Percentiles rank a stretch among this genome's conserved stretches.
These are phyloP conservation scores for Orchestia grillus DNA, from an alignment of 1,140 invertebrate species.

Conservation along the genomic window DNA sequence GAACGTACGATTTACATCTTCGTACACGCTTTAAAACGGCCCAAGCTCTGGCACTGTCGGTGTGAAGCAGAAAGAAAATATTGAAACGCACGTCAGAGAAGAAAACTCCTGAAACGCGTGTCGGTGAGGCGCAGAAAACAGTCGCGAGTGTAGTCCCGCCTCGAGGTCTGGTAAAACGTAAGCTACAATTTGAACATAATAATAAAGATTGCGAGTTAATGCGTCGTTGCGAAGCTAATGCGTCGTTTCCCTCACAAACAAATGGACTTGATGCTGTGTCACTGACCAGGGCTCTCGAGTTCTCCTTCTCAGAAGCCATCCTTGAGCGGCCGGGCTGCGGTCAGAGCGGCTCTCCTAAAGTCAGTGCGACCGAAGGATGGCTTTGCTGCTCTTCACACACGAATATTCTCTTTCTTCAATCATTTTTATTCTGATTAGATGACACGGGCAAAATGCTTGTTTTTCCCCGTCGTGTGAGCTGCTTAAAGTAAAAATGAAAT, in stretches of 20 bases:
- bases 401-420: background rate
- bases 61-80: too few relatives aligned
- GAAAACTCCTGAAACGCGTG: too few relatives aligned
- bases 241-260: background rate
- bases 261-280: background rate
- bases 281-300: background rate
- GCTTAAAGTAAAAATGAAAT: background rate
- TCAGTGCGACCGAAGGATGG: background rate
- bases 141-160: too few relatives aligned
- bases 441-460: background rate
- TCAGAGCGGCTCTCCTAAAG: background rate
- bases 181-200: too few relatives aligned
- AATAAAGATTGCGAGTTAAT: background rate
- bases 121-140: too few relatives aligned
- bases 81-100: too few relatives aligned
- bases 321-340: background rate
- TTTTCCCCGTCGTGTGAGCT: background rate
- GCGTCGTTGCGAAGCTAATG: background rate
- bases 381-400: background rate
- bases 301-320: background rate
- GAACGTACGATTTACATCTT: too few relatives aligned
- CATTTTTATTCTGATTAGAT: background rate
- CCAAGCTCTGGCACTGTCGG: too few relatives aligned
- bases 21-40: too few relatives aligned
- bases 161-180: too few relatives aligned